These are phyloP conservation scores for Cryptotermes secundus DNA, from an alignment of 1,140 invertebrate species.

Conservation along the genomic window DNA sequence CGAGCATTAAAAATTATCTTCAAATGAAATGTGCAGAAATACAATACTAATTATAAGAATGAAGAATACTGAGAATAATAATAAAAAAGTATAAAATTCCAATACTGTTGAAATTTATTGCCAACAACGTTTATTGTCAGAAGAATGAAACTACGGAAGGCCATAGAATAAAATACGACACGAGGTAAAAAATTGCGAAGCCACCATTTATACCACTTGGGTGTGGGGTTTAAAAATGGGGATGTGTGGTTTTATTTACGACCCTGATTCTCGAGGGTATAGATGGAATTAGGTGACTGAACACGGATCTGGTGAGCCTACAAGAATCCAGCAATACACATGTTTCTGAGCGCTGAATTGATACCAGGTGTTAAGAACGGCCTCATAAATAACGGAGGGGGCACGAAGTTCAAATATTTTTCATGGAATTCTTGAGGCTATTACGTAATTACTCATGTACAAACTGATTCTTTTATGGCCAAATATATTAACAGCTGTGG, in stretches of 20 bases:
- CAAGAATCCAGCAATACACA: background rate
- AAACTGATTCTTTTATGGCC: background rate
- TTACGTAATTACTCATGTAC: background rate
- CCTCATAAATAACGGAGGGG: background rate
- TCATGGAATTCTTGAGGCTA: background rate
- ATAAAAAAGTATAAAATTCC: background rate
- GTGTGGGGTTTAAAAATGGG: background rate
- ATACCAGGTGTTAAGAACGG: background rate
- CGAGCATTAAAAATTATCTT: background rate
- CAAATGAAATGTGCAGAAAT: background rate
- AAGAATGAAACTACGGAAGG: background rate
- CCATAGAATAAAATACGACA: background rate
- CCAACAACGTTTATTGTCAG: background rate
- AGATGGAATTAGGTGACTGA: background rate
- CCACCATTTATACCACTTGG: background rate
- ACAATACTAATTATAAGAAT: background rate
- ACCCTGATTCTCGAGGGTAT: background rate
- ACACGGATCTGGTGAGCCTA: background rate
- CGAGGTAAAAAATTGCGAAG: background rate
- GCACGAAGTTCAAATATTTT: background rate
- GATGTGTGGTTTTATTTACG: background rate
- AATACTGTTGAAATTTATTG: background rate
- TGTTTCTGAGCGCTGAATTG: background rate
- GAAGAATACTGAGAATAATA: background rate
- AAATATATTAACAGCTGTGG: background rate